phyloP scores from a whole-genome alignment of 1,140 invertebrate genomes.

The Hydropsyche tenuis region DNA sequence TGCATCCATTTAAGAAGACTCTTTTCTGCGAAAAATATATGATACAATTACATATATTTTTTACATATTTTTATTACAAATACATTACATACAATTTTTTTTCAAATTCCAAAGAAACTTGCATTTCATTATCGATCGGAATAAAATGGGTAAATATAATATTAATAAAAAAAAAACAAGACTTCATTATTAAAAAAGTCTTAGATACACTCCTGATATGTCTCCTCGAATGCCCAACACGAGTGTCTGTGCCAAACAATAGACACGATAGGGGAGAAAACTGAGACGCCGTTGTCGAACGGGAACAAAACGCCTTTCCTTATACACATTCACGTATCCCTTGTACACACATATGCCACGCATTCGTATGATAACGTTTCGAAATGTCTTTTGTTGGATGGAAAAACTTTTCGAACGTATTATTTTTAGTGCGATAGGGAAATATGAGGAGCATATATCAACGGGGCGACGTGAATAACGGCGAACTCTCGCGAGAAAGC shows the following conservation, averaged over 20 bases:
- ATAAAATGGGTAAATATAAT: too few species aligned
- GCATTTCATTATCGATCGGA: too few species aligned
- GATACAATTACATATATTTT: background rate
- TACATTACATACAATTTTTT: background rate
- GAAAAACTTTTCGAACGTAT: conserved; percentile 46
- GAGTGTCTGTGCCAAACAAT: conserved; percentile 30
- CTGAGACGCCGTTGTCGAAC: background rate
- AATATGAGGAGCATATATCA: conserved; percentile 41
- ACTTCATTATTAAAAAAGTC: too few species aligned
- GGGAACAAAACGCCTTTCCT: too few species aligned
- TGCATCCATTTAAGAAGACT: too few species aligned
- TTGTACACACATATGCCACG: conserved; percentile 11
- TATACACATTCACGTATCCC: too few species aligned
- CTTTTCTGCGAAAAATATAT: too few species aligned
- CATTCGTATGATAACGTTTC: conserved; percentile 41
- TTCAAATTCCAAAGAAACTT: background rate
- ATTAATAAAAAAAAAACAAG: too few species aligned
- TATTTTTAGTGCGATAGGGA: conserved; percentile 45
- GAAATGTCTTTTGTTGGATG: conserved; percentile 47
- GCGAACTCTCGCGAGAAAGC: too few species aligned
- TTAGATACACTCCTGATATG: too few species aligned
- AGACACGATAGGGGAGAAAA: conserved; percentile 16
- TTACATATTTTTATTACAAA: background rate
- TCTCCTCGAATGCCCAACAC: conserved; percentile 11
- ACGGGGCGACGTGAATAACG: too few species aligned